phyloP scores from a whole-genome alignment of 2,888 invertebrate genomes.

The Pyrochroa serraticornis region DNA sequence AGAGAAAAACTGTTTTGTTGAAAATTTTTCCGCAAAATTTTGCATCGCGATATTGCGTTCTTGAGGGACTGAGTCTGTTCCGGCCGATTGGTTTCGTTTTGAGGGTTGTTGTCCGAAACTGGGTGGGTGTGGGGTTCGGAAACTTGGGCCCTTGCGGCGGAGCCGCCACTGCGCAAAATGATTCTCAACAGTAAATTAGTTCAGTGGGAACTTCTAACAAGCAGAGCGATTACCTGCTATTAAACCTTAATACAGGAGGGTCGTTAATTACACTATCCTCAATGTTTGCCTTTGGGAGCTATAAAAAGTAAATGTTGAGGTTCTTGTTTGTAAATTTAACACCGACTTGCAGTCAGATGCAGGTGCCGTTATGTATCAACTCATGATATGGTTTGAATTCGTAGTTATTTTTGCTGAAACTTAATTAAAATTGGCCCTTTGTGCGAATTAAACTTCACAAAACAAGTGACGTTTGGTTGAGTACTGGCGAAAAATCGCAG shows the following conservation, averaged over 20 bases:
- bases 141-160: not conserved
- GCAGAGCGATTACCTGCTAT: conserved; percentile 12
- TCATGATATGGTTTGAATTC: not conserved
- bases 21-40: too few relatives aligned
- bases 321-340: not conserved
- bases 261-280: conserved; percentile 9
- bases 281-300: not conserved
- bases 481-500: too few relatives aligned
- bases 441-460: not conserved
- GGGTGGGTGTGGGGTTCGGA: not conserved
- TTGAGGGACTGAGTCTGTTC: too few relatives aligned
- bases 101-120: too few relatives aligned
- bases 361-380: not conserved
- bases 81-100: too few relatives aligned
- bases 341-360: not conserved
- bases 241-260: conserved; percentile 6
- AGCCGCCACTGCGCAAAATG: not conserved
- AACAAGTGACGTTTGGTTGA: not conserved
- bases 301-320: conserved; percentile 8
- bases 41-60: too few relatives aligned
- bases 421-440: not conserved
- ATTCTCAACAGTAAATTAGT: conserved; percentile 7
- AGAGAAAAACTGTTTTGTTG: too few relatives aligned
- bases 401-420: not conserved
- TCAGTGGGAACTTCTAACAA: conserved; percentile 5